These are phyloP conservation scores for Aplodontia rufa DNA, from an alignment of 2,113 vertebrate species.

Conservation along the genomic window DNA sequence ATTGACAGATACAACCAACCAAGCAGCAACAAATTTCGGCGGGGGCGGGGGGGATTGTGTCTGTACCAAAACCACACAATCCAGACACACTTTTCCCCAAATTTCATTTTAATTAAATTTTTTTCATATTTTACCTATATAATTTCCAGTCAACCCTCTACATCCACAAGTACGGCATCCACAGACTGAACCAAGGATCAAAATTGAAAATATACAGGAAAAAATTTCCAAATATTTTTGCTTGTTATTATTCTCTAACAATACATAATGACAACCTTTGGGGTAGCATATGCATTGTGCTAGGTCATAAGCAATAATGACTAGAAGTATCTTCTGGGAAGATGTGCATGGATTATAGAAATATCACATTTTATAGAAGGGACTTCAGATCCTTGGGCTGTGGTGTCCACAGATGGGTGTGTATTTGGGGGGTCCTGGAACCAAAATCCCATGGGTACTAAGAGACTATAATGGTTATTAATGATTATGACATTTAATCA, in stretches of 20 bases:
- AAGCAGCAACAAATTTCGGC: not conserved
- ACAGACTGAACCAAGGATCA: too few species aligned
- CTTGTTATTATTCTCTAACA: not conserved
- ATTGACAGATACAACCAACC: not conserved
- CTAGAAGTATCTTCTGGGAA: not conserved
- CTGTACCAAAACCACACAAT: not conserved
- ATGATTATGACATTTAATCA: not conserved
- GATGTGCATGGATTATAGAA: not conserved
- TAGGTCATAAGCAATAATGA: not conserved
- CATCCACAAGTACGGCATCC: too few species aligned
- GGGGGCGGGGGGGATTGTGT: not conserved
- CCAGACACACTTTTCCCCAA: too few species aligned
- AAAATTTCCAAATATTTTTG: not conserved
- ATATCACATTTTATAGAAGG: not conserved
- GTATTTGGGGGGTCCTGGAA: not conserved
- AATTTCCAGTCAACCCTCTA: too few species aligned
- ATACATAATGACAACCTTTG: not conserved
- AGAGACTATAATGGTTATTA: too few species aligned
- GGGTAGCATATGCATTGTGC: not conserved
- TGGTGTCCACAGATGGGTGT: not conserved
- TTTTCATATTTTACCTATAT: too few species aligned
- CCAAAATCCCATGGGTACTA: not conserved
- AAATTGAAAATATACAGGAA: too few species aligned
- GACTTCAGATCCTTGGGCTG: not conserved
- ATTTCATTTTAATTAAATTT: too few species aligned